A percentile compares a stretch with the other conserved stretches of the same genome.
Evolutionary conservation across 2,888 invertebrate species (phyloP).

Genomic region (Calameuta idolon): DNA sequence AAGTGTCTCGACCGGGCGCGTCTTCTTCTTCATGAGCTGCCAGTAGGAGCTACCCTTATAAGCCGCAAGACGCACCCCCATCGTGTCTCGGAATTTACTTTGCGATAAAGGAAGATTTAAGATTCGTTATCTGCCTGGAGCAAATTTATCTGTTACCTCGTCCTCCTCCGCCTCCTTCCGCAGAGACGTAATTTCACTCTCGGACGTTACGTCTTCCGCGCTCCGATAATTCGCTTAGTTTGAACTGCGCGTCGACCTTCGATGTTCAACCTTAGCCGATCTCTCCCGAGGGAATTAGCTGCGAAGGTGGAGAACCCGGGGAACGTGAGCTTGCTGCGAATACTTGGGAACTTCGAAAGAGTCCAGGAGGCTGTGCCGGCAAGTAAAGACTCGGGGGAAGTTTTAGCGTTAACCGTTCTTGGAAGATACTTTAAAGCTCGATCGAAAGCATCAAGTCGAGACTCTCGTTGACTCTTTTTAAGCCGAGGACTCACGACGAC

Average conservation of each 20-base stretch:
- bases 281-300: too few relatives aligned
- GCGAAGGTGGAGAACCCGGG: too few relatives aligned
- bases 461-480: neutral
- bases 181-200: neutral
- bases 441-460: neutral
- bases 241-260: too few relatives aligned
- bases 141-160: slow-evolving; percentile 42
- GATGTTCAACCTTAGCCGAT: too few relatives aligned
- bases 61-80: slow-evolving; percentile 38
- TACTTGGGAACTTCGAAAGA: too few relatives aligned
- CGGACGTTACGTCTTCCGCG: slow-evolving; percentile 3
- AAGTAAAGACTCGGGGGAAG: too few relatives aligned
- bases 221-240: neutral
- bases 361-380: too few relatives aligned
- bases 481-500: too few relatives aligned
- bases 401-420: too few relatives aligned
- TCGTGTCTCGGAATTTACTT: slow-evolving; percentile 43
- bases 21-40: neutral
- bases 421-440: too few relatives aligned
- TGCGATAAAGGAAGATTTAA: slow-evolving; percentile 51
- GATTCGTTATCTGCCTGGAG: slow-evolving; percentile 46
- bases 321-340: too few relatives aligned
- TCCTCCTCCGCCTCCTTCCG: neutral
- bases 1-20: slow-evolving; percentile 25
- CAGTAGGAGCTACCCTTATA: slow-evolving; percentile 30